Evolutionary conservation across 2,113 vertebrate species (phyloP).

Genomic region (Phylloscopus trochilus): DNA sequence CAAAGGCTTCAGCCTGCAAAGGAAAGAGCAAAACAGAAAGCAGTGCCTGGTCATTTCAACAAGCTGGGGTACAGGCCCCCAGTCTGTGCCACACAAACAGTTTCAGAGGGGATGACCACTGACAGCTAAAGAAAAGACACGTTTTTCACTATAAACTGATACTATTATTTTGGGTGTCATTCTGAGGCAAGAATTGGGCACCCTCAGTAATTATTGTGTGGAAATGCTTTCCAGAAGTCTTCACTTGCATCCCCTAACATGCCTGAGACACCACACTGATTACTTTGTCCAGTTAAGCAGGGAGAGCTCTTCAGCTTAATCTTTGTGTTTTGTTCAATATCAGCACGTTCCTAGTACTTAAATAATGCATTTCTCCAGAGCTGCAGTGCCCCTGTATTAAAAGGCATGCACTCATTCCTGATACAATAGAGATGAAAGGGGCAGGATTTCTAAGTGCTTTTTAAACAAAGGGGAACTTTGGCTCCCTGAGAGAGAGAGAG

Average conservation of each 20-base stretch:
- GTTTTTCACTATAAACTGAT: background rate
- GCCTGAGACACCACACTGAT: background rate
- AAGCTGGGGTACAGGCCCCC: background rate
- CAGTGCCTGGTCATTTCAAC: background rate
- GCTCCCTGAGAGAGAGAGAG: background rate
- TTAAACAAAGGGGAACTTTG: slow-evolving; percentile 22
- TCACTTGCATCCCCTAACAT: background rate
- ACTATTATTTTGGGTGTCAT: background rate
- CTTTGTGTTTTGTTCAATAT: background rate
- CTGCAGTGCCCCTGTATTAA: background rate
- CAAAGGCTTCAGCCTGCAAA: background rate
- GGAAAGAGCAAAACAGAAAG: background rate
- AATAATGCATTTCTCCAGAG: background rate
- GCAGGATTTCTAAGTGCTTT: background rate
- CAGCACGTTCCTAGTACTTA: background rate
- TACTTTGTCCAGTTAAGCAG: background rate
- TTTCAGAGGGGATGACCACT: background rate
- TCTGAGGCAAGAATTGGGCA: background rate
- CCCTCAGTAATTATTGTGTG: background rate
- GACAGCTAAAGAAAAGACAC: background rate
- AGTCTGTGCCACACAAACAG: background rate
- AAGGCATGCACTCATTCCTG: background rate
- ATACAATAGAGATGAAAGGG: background rate
- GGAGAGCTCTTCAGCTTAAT: background rate
- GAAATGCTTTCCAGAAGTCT: background rate